Evolutionary conservation across 2,888 invertebrate species (phyloP), one percentile per base, ranked within the genome.

Genomic region (Metacarcinus magister): DNA sequence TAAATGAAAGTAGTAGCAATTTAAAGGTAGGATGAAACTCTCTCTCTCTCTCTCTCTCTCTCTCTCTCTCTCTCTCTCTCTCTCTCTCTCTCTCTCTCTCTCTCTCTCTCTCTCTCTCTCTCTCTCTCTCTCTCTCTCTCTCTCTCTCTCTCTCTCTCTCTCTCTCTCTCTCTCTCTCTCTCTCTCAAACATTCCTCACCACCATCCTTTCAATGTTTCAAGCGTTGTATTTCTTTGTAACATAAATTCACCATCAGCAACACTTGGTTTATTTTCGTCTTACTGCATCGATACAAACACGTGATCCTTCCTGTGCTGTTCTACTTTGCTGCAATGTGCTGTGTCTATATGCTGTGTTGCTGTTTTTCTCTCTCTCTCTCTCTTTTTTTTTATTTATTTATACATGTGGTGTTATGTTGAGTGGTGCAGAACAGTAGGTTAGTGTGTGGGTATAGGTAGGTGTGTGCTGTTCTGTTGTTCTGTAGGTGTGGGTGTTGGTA

Each of bases 31-130:
- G 39, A 39, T 39, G 39, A 39, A 0, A 1, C 48, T 48, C 48
- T 48, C 48, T 48, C 48, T 48, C 48, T 48, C 48, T 48, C 48
- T 48, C 48, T 48, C 48, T 48, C 48, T 48, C 48, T 48, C 48
- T 48, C 48, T 48, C 48, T 48, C 48, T 48, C 48, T 48, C 48
- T 48, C 48, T 48, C 48, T 67, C 60, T 23, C 60, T 67, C 60
- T 23, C 60, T 67, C 60, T 23, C 60, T 67, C 60, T 23, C n/a
- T n/a, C n/a, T 5, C n/a, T 67, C n/a, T 5, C n/a, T n/a, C 67
- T n/a, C 67, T 67, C 67, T n/a, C 67, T 67, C 67, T n/a, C 67
- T 67, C 67, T 23, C 67, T 67, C 67, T 23, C 67, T 67, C 67
- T 23, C 67, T 67, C 67, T 23, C 67, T 67, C 67, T 23, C n/a